A percentile compares a stretch with the other conserved stretches of the same genome.
Evolutionary conservation across 2,113 vertebrate species (phyloP).

Genomic region (Agelaius tricolor): DNA sequence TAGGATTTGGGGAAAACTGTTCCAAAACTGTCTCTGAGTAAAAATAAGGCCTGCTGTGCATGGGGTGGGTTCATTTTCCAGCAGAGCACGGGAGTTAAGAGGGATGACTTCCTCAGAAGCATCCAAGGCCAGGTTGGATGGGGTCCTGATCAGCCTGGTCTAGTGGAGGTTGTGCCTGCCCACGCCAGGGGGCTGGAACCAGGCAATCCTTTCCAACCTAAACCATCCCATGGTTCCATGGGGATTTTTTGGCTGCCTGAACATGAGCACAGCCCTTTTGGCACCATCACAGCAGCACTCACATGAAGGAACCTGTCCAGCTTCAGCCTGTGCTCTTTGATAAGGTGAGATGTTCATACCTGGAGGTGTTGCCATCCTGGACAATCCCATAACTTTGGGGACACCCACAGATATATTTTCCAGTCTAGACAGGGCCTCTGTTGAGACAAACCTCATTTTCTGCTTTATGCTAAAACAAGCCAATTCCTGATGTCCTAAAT

Average conservation of each 20-base stretch:
- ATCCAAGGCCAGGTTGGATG: background rate
- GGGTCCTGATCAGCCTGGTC: background rate
- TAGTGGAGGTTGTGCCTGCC: background rate
- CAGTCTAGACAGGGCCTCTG: background rate
- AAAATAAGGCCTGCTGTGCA: background rate
- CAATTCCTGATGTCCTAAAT: background rate
- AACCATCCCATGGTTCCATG: background rate
- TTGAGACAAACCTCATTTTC: background rate
- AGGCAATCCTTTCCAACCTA: background rate
- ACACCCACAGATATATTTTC: background rate
- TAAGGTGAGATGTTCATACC: background rate
- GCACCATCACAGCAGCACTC: background rate
- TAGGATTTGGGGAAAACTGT: background rate
- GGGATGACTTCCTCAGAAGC: background rate
- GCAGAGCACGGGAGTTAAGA: accelerated
- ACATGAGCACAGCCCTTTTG: accelerated
- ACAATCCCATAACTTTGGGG: background rate
- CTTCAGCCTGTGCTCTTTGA: background rate
- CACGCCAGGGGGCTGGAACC: background rate
- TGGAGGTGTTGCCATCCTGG: background rate
- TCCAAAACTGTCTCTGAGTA: background rate
- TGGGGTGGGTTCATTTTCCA: background rate
- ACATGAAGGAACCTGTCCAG: background rate
- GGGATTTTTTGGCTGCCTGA: background rate
- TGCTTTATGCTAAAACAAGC: background rate